Percentiles rank a stretch among this genome's conserved stretches.
phyloP scores from a whole-genome alignment of 2,888 invertebrate genomes.

The Ferdinandea cuprea region DNA sequence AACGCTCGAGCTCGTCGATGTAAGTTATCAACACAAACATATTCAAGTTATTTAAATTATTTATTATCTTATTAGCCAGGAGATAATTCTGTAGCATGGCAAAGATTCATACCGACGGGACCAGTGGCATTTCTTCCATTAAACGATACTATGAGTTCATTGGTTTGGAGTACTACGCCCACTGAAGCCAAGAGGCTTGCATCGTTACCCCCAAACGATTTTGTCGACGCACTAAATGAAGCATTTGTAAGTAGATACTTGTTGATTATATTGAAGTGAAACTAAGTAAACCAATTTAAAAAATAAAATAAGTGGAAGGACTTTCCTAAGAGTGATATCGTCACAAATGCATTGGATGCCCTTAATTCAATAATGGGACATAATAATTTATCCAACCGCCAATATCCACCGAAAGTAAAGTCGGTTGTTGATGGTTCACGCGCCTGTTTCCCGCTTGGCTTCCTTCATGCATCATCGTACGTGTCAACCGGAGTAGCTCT shows the following conservation, averaged over 20 bases:
- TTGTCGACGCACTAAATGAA: conserved; percentile 94
- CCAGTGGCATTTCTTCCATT: conserved; percentile 96
- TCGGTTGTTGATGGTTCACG: conserved; percentile 83
- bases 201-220: conserved; percentile 88
- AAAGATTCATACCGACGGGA: conserved; percentile 95
- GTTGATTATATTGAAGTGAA: too few species aligned
- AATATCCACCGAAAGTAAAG: conserved; percentile 81
- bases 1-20: conserved; percentile 92
- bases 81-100: conserved; percentile 96
- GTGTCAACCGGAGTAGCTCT: conserved; percentile 91
- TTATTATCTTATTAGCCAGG: conserved; percentile 86
- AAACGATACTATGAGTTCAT: conserved; percentile 89
- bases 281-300: background rate
- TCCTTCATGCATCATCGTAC: conserved; percentile 95
- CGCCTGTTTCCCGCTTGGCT: conserved; percentile 95
- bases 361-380: conserved; percentile 83
- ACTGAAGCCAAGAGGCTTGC: conserved; percentile 90
- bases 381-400: conserved; percentile 80
- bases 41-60: background rate
- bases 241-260: conserved; percentile 91
- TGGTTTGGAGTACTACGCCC: conserved; percentile 96
- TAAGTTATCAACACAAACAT: conserved; percentile 79
- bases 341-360: conserved; percentile 83
- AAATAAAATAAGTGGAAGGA: conserved; percentile 77
- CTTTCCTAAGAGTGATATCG: conserved; percentile 79